phyloP scores from a whole-genome alignment of 2,888 invertebrate species.

The Eledone cirrhosa region DNA sequence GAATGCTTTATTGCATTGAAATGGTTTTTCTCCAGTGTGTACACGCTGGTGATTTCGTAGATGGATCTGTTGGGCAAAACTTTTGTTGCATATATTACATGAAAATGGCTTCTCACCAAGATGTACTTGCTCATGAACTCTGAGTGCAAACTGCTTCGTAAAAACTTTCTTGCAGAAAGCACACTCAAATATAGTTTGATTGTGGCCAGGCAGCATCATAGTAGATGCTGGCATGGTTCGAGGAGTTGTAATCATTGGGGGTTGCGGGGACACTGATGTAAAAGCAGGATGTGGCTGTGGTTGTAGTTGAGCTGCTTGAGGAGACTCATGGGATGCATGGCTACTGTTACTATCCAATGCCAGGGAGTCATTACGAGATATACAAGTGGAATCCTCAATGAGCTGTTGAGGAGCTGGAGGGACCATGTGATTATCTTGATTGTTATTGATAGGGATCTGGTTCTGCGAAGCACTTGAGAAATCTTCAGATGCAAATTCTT shows the following conservation, averaged over 20 bases:
- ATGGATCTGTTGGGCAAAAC: constrained; percentile 9
- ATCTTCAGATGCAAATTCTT: too few species aligned
- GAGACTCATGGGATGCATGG: not conserved
- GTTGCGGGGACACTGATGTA: too few species aligned
- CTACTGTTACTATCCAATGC: not conserved
- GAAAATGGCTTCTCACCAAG: not conserved
- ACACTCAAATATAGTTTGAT: not conserved
- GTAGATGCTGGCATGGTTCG: too few species aligned
- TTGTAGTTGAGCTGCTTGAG: too few species aligned
- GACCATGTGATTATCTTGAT: not conserved
- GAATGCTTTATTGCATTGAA: not conserved
- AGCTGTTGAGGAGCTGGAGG: not conserved
- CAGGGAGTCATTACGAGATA: not conserved
- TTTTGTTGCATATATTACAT: constrained; percentile 4
- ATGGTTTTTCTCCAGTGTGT: constrained; percentile 7
- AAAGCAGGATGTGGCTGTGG: too few species aligned
- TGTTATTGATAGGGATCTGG: not conserved
- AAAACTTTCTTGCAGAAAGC: constrained; percentile 6
- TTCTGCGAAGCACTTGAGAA: not conserved
- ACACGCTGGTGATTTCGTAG: constrained; percentile 5
- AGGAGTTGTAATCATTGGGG: too few species aligned
- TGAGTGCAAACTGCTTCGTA: not conserved
- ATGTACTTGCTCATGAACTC: constrained; percentile 3
- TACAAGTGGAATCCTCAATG: not conserved
- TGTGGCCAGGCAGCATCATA: too few species aligned